phyloP scores from a whole-genome alignment of 1,140 invertebrate genomes.

The Marisa cornuarietis region DNA sequence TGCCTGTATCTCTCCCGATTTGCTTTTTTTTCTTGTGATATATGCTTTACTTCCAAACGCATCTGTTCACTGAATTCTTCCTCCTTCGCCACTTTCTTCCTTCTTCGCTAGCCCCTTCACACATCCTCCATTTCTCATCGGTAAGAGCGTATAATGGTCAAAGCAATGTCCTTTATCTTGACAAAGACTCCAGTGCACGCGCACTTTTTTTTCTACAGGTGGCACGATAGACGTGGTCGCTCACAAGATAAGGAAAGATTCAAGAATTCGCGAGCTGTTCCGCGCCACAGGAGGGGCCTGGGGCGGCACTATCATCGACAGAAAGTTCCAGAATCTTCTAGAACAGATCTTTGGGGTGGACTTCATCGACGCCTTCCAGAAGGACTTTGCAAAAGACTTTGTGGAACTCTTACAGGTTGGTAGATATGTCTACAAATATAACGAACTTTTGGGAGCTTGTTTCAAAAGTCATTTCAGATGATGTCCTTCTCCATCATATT shows the following conservation, averaged over 20 bases:
- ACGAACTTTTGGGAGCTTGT: too few species aligned
- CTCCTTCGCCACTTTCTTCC: too few species aligned
- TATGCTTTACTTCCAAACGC: too few species aligned
- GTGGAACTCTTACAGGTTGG: conserved; percentile 50
- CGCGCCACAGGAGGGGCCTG: conserved; percentile 61
- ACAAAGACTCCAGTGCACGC: not conserved
- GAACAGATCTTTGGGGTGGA: conserved; percentile 55
- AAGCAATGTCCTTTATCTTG: not conserved
- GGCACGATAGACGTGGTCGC: conserved; percentile 62
- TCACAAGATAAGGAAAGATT: conserved; percentile 60
- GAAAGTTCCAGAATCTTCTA: conserved; percentile 53
- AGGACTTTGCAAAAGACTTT: conserved; percentile 56
- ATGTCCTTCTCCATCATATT: too few species aligned
- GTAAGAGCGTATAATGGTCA: not conserved
- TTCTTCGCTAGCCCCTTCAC: too few species aligned
- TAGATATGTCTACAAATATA: too few species aligned
- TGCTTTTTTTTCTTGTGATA: too few species aligned
- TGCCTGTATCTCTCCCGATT: too few species aligned
- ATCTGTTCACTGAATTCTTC: too few species aligned
- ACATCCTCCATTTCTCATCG: too few species aligned
- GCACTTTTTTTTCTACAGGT: conserved; percentile 34
- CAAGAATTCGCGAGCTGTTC: conserved; percentile 54
- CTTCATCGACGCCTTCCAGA: conserved; percentile 52
- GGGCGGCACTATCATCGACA: conserved; percentile 61
- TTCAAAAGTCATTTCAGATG: too few species aligned